Conservation (phyloP, 2,888 invertebrate genomes). For the Carabus problematicus region DNA sequence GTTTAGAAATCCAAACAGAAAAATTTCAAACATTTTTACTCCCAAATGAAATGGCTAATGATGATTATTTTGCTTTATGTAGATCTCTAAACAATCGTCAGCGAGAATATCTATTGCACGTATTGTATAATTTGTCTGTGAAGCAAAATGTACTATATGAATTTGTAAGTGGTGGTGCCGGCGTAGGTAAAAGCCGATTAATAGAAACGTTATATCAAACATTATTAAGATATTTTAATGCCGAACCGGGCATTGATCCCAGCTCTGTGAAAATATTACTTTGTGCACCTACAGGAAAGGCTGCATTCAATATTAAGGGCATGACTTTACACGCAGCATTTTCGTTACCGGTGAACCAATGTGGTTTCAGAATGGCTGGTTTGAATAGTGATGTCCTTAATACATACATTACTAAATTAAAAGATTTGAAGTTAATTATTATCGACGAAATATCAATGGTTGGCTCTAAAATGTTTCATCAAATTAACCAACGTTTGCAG, state of each 20-base stretch:
- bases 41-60: slow-evolving; percentile 2
- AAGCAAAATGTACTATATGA: background rate
- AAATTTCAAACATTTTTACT: background rate
- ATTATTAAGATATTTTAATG: background rate
- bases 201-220: slow-evolving; percentile 2
- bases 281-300: slow-evolving; percentile 14
- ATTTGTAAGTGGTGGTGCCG: background rate
- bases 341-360: background rate
- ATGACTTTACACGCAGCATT: slow-evolving; percentile 2
- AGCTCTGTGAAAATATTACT: slow-evolving; percentile 2
- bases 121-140: background rate
- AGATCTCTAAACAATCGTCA: background rate
- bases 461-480: slow-evolving; percentile 46
- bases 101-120: slow-evolving; percentile 4
- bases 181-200: background rate
- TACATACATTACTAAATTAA: slow-evolving; percentile 35
- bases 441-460: slow-evolving; percentile 54
- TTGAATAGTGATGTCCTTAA: slow-evolving; percentile 32
- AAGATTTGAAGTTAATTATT: slow-evolving; percentile 45
- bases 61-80: background rate
- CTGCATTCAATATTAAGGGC: slow-evolving; percentile 3
- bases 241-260: background rate
- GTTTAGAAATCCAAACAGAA: background rate
- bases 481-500: slow-evolving; percentile 49
- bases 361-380: background rate